These are phyloP conservation scores for Lutjanus erythropterus DNA, from an alignment of 2,113 vertebrate genomes.

Conservation along the genomic window DNA sequence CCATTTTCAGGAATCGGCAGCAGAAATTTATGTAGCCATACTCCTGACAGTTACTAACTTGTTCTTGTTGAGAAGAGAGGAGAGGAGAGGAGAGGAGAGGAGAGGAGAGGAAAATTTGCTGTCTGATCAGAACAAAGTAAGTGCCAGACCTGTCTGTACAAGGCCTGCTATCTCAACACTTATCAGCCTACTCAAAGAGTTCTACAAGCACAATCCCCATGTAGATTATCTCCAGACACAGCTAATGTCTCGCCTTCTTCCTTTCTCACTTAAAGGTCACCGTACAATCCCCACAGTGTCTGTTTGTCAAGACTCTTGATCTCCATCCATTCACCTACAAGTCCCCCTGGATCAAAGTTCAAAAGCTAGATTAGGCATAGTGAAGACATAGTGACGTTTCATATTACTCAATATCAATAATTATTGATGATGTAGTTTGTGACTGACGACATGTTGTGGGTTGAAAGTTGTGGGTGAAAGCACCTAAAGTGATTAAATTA, in stretches of 20 bases:
- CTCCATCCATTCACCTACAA: not conserved
- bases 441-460: too few relatives aligned
- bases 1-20: too few relatives aligned
- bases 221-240: constrained; percentile 14
- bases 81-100: too few relatives aligned
- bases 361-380: too few relatives aligned
- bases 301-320: constrained; percentile 3
- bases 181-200: constrained; percentile 25
- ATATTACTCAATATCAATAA: too few relatives aligned
- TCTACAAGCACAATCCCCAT: constrained; percentile 18
- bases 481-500: too few relatives aligned
- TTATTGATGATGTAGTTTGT: too few relatives aligned
- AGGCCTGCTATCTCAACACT: constrained; percentile 16
- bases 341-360: not conserved
- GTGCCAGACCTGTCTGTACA: constrained; percentile 30
- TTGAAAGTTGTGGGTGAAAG: too few relatives aligned
- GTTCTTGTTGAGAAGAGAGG: too few relatives aligned
- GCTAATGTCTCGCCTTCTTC: constrained; percentile 19
- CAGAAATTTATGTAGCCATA: too few relatives aligned
- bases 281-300: constrained; percentile 1
- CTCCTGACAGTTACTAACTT: too few relatives aligned
- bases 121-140: constrained; percentile 23
- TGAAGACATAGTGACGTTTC: too few relatives aligned
- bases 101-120: constrained; percentile 3
- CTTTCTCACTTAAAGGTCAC: constrained; percentile 42